Base-by-base conservation (phyloP, 2,888 invertebrate species). In the Troides oblongomaculatus region DNA sequence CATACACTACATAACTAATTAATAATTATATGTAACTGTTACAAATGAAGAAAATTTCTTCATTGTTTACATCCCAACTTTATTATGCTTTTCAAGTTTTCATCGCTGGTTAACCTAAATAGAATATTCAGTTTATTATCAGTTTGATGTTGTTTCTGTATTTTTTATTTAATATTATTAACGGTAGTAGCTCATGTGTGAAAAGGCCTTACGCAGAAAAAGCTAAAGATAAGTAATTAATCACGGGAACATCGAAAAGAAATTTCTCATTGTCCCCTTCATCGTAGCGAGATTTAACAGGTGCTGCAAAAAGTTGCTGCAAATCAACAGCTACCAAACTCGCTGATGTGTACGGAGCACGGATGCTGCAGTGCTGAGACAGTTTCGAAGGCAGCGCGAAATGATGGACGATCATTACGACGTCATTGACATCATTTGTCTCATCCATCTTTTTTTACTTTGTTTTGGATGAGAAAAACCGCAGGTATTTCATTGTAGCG, bases 371-470 rank as follows among this genome's bases (percentile, higher is more conserved):
- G 71, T 72, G 73, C 76, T 81, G 84, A 84, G 84, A 86, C 84
- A 84, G 83, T 86, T 89, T 84, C 85, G 85, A 87, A 84, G 83
- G 82, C 77, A 71, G 74, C 75, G 74, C 77, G 79, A 84, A 85
- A 84, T 84, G 85, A 88, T 83, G 84, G 83, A 84, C 83, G 83
- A 82, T 85, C 86, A 86, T 86, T 86, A 85, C 77, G 78, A 82
- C 87, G 89, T 85, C 88, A 86, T 87, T 86, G 89, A 87, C 88
- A 85, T 88, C 86, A 80, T 84, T 87, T 87, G 84, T 83, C 85
- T 84, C 83, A 75, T 81, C 79, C 79, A 81, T 81, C 80, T 81
- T 77, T 79, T 82, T 84, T 80, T 73, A 74, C 75, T 81, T 75
- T 73, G 76, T 72, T 72, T 74, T 74, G 66, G 69, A 73, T 69